Evolutionary conservation across 1,140 invertebrate genomes (phyloP).

Genomic region (Pseudomyrmex gracilis): DNA sequence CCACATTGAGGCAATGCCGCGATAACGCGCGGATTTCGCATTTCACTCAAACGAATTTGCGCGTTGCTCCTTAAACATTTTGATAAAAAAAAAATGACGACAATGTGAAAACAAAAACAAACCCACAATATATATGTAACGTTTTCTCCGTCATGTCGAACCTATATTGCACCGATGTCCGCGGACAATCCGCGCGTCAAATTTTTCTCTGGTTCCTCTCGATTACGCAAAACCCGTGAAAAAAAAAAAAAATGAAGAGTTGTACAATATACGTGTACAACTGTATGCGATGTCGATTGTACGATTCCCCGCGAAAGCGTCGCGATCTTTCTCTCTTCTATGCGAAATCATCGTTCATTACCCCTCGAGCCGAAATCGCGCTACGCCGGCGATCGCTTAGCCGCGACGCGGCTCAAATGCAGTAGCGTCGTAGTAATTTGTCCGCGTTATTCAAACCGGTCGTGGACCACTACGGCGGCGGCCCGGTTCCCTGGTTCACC

Average conservation of each 20-base stretch:
- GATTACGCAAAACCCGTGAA: neutral
- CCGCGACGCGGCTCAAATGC: slow-evolving; percentile 72
- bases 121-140: no score
- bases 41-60: slow-evolving; percentile 18
- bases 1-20: neutral
- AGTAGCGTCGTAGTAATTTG: slow-evolving; percentile 80
- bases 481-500: slow-evolving; percentile 49
- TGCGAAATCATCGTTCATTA: slow-evolving; percentile 73
- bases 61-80: neutral
- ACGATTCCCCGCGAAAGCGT: slow-evolving; percentile 49
- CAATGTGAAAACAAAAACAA: neutral
- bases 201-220: neutral
- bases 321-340: slow-evolving; percentile 67
- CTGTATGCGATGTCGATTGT: slow-evolving; percentile 42
- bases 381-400: slow-evolving; percentile 72
- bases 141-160: slow-evolving; percentile 1
- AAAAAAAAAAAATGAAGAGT: neutral
- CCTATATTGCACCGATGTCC: slow-evolving; percentile 14
- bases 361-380: slow-evolving; percentile 68
- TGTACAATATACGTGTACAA: slow-evolving; percentile 8
- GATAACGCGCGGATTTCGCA: neutral
- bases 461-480: slow-evolving; percentile 69
- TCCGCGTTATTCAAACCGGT: slow-evolving; percentile 81
- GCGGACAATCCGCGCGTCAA: no score
- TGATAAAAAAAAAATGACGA: slow-evolving; percentile 16